Evolutionary conservation across 2,797 vertebrate species (phyloP).

Genomic region (Urosaurus nigricauda): DNA sequence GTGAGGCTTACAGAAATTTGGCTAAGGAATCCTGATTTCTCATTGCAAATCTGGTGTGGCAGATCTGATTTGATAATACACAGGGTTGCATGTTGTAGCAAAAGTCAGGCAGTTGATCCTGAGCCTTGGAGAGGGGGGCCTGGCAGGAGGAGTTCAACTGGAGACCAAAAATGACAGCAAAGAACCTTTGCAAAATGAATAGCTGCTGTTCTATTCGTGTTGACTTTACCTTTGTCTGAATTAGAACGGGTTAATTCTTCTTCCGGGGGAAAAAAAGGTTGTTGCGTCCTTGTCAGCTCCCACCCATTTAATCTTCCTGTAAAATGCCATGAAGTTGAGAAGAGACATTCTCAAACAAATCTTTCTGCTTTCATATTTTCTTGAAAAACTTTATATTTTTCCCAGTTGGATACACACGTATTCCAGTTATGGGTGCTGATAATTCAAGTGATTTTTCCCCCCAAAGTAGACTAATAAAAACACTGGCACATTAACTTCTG

Average conservation of each 20-base stretch:
- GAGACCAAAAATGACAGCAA: background rate
- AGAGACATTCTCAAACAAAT: background rate
- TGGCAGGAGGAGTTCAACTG: too few species aligned
- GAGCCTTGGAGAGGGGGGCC: too few species aligned
- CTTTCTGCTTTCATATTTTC: background rate
- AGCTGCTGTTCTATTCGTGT: background rate
- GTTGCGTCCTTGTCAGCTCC: background rate
- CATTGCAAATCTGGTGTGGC: background rate
- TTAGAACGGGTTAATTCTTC: background rate
- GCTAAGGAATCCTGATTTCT: background rate
- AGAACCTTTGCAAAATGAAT: background rate
- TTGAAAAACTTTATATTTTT: background rate
- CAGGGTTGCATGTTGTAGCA: background rate
- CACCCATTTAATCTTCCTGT: background rate
- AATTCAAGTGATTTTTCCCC: too few species aligned
- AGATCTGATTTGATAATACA: background rate
- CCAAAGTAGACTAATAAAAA: background rate
- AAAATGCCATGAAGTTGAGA: background rate
- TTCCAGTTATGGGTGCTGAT: background rate
- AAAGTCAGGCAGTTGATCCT: background rate
- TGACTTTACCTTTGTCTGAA: background rate
- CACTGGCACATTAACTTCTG: background rate
- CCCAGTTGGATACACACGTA: background rate
- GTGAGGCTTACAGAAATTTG: constrained; percentile 8
- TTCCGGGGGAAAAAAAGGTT: too few species aligned